Evolutionary conservation across 1,140 invertebrate genomes (phyloP), one percentile per base, ranked within the genome.

Genomic region (Hermatobates lingyangjiaoensis): DNA sequence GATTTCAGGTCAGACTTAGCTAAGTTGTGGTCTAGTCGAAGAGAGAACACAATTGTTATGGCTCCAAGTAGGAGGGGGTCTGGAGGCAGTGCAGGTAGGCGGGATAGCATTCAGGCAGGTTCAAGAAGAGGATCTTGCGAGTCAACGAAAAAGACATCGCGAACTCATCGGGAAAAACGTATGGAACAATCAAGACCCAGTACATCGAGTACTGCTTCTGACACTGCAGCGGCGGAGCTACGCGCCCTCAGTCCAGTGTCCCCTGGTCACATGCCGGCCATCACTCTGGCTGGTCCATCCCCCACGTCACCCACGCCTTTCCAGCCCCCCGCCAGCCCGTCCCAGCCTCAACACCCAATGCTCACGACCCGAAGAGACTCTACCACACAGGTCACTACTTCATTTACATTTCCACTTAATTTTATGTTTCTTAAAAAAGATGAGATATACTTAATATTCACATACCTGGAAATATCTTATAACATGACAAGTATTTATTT

Each of bases 231-330:
- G 82, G 44, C 83, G 83, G 0, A 86, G 81, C 21, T 87, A 86
- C 48, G 78, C 86, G 30, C 86, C 76, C 58, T 84, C 80, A 21
- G 80, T 79, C 26, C 82, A 85, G 1, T 85, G 83, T 34, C 82
- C 83, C 18, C 81, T 80, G 0, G 74, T 77, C 0, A 65, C 68
- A 2, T 45, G 24, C 67, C 64, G 71, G 83, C 83, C 46, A 76
- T 84, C 30, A 83, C 74, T 59, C 81, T 80, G 15, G 78, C 79
- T 25, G 80, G 83, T 1, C 83, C 81, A 30, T 81, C 82, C 27
- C 83, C 83, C 26, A 70, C 80, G 15, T 50, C 53, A 30, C 20
- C 56, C 15, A 40, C 54, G 24, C n/a, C 54, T 47, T 38, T 54
- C 45, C 40, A 51, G 15, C 27, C 21, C 59, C 66, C 45, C 62